These are phyloP conservation scores for Matsumurasca onukii DNA, from an alignment of 1,140 invertebrate genomes.

Conservation along the genomic window DNA sequence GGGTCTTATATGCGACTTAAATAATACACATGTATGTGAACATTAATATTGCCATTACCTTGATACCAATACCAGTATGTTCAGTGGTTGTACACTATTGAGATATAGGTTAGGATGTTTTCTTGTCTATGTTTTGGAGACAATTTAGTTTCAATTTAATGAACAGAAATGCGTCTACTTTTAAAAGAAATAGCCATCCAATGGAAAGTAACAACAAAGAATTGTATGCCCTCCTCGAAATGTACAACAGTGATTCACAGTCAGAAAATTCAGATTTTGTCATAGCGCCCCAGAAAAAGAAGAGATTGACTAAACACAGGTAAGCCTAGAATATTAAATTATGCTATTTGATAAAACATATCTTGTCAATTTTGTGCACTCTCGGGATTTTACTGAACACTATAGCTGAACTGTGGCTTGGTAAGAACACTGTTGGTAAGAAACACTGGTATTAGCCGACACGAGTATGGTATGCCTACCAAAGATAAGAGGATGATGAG, in stretches of 20 bases:
- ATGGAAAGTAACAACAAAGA: slow-evolving; percentile 57
- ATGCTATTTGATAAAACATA: not conserved
- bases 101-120: too few relatives aligned
- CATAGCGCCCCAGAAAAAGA: slow-evolving; percentile 59
- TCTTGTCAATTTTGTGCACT: not conserved
- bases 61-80: too few relatives aligned
- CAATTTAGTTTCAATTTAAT: not conserved
- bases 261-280: slow-evolving; percentile 59
- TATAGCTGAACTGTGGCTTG: too few relatives aligned
- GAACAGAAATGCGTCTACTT: slow-evolving; percentile 5
- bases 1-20: too few relatives aligned
- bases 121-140: not conserved
- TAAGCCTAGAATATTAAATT: not conserved
- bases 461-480: too few relatives aligned
- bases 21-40: too few relatives aligned
- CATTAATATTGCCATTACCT: too few relatives aligned
- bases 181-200: not conserved
- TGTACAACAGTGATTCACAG: slow-evolving; percentile 58
- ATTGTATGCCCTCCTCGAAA: slow-evolving; percentile 61
- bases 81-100: too few relatives aligned
- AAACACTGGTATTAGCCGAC: too few relatives aligned
- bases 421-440: too few relatives aligned
- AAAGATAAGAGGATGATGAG: too few relatives aligned
- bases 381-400: too few relatives aligned
- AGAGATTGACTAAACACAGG: slow-evolving; percentile 51